Percentiles rank a stretch among this genome's conserved stretches.
These are phyloP conservation scores for Sphenodon punctatus DNA, from an alignment of 2,797 vertebrate genomes.

Conservation along the genomic window DNA sequence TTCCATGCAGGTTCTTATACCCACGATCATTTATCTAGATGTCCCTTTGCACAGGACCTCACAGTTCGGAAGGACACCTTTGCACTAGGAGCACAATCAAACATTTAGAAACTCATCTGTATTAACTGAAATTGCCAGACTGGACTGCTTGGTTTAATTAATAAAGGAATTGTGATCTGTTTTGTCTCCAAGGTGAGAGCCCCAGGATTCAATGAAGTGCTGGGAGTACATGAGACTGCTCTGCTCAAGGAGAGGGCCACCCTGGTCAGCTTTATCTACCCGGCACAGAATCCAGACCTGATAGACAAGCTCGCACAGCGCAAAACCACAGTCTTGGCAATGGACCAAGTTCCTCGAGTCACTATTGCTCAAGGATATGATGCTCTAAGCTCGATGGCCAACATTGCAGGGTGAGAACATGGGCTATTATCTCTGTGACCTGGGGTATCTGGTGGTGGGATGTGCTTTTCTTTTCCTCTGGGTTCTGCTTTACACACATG, in stretches of 20 bases:
- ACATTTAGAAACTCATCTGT: no score
- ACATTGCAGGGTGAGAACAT: slow-evolving; percentile 76
- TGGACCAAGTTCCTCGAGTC: slow-evolving; percentile 83
- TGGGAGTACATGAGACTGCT: slow-evolving; percentile 75
- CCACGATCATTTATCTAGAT: no score
- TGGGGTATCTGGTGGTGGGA: no score
- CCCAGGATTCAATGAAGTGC: slow-evolving; percentile 68
- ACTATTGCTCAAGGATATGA: slow-evolving; percentile 84
- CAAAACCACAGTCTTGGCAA: slow-evolving; percentile 77
- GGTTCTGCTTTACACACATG: neutral
- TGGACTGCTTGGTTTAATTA: neutral
- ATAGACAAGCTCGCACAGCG: slow-evolving; percentile 73
- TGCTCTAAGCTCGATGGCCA: slow-evolving; percentile 81
- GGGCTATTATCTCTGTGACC: neutral
- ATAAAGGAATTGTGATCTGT: neutral
- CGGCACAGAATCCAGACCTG: slow-evolving; percentile 80
- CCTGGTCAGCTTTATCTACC: slow-evolving; percentile 81
- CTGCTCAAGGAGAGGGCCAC: slow-evolving; percentile 75
- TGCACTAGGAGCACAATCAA: no score
- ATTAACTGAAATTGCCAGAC: neutral
- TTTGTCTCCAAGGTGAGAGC: slow-evolving; percentile 77
- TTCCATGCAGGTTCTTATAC: no score
- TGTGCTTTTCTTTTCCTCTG: neutral
- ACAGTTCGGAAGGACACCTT: no score
- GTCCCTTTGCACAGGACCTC: no score